Evolutionary conservation across 2,113 vertebrate genomes (phyloP).

Genomic region (Plecotus auritus): DNA sequence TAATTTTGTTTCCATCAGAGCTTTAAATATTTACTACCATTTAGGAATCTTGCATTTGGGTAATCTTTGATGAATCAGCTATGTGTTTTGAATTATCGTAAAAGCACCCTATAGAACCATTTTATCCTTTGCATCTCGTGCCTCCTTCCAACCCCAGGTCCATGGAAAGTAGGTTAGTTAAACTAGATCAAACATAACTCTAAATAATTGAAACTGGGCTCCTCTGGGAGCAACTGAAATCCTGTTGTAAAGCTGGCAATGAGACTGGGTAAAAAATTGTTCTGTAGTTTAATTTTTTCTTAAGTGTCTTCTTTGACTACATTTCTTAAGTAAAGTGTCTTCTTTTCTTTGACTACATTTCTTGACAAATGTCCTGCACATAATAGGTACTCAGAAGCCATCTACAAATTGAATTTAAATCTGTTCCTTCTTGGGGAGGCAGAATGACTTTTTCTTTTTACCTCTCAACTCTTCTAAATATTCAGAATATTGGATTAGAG

Average conservation of each 20-base stretch:
- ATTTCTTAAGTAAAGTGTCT: background rate
- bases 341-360: background rate
- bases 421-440: background rate
- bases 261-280: background rate
- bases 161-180: conserved; percentile 66
- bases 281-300: conserved; percentile 11
- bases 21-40: conserved; percentile 78
- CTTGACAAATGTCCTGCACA: background rate
- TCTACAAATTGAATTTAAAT: background rate
- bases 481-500: background rate
- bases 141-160: background rate
- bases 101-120: background rate
- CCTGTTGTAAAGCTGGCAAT: background rate
- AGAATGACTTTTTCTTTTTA: background rate
- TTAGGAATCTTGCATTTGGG: conserved; percentile 58
- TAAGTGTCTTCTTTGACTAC: background rate
- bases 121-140: conserved; percentile 24
- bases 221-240: conserved; percentile 32
- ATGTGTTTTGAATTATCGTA: conserved; percentile 44
- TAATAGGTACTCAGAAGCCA: background rate
- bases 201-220: conserved; percentile 66
- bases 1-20: conserved; percentile 52
- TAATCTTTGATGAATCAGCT: conserved; percentile 54
- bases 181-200: conserved; percentile 61
- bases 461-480: background rate